phyloP scores from a whole-genome alignment of 2,888 invertebrate species.

The Drosophila gaucha region DNA sequence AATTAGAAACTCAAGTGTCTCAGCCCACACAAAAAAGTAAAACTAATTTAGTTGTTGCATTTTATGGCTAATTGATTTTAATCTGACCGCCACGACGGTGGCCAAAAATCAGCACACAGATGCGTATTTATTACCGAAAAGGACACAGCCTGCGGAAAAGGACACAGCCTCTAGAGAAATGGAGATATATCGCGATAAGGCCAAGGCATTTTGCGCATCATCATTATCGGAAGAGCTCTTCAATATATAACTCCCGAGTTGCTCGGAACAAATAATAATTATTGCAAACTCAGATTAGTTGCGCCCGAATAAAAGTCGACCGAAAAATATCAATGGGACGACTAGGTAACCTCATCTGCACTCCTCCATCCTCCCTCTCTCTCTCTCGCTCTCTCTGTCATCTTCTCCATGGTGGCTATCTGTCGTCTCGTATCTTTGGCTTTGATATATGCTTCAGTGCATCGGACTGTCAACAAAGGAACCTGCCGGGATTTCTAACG shows the following conservation, averaged over 20 bases:
- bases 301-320: constrained; percentile 53
- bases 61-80: constrained; percentile 74
- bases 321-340: constrained; percentile 52
- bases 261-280: constrained; percentile 56
- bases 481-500: constrained; percentile 50
- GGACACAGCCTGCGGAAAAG: constrained; percentile 13
- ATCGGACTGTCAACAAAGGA: constrained; percentile 66
- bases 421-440: constrained; percentile 51
- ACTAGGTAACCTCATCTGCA: constrained; percentile 24
- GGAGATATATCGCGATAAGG: constrained; percentile 55
- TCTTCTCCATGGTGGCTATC: constrained; percentile 40
- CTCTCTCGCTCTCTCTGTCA: background rate
- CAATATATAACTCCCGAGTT: constrained; percentile 5
- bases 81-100: constrained; percentile 62
- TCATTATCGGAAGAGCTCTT: constrained; percentile 43
- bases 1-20: constrained; percentile 47
- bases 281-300: constrained; percentile 69
- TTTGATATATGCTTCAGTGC: constrained; percentile 68
- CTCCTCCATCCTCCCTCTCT: no score
- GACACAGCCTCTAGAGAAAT: constrained; percentile 22
- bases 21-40: constrained; percentile 42
- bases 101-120: constrained; percentile 74
- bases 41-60: constrained; percentile 53
- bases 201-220: constrained; percentile 65
- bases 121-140: constrained; percentile 58